phyloP scores from a whole-genome alignment of 2,888 invertebrate genomes.

The Mesoligia furuncula region DNA sequence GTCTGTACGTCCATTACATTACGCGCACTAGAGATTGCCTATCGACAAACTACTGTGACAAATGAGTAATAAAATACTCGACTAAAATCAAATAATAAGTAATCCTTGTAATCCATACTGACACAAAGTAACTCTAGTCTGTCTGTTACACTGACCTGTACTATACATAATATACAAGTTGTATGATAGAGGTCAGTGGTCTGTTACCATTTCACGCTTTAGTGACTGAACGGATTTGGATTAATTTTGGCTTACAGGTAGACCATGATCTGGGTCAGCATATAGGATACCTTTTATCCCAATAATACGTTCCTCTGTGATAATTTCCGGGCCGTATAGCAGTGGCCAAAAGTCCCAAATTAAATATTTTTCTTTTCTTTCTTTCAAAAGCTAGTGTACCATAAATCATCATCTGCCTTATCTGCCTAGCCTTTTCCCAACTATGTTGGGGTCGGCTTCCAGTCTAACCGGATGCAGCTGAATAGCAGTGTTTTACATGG shows the following conservation, averaged over 20 bases:
- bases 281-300: background rate
- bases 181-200: no score
- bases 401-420: no score
- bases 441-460: no score
- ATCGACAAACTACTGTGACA: background rate
- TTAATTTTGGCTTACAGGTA: background rate
- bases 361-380: no score
- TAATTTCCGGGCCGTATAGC: background rate
- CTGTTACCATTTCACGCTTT: background rate
- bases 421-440: no score
- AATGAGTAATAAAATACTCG: slow-evolving; percentile 2
- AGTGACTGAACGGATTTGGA: background rate
- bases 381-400: background rate
- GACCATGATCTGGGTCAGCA: background rate
- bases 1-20: slow-evolving; percentile 69
- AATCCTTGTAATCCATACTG: background rate
- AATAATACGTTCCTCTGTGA: background rate
- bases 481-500: no score
- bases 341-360: background rate
- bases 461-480: no score
- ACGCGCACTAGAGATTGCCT: slow-evolving; percentile 51
- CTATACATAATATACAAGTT: no score
- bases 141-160: no score
- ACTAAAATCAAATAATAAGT: slow-evolving; percentile 12
- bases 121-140: background rate